Evolutionary conservation across 2,888 invertebrate genomes (phyloP).

Genomic region (Odontomyia ornata): DNA sequence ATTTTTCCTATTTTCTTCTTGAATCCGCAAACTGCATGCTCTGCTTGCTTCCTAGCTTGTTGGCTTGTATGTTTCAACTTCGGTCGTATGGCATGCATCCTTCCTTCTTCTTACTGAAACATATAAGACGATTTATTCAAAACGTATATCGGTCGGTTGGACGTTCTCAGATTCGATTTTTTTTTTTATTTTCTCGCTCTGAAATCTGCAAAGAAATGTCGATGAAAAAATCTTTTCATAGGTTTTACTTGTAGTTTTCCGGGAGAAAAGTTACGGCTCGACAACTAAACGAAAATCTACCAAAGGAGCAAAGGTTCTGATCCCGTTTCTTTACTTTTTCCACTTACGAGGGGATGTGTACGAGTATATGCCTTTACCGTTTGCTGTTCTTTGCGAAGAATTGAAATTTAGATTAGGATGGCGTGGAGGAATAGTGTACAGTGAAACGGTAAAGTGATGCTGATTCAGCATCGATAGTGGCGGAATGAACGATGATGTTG

Average conservation of each 20-base stretch:
- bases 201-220: constrained; percentile 1
- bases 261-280: constrained; percentile 16
- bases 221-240: no score
- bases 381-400: neutral
- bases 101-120: neutral
- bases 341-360: no score
- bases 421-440: neutral
- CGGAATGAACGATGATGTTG: no score
- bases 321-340: neutral
- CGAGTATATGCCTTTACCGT: neutral
- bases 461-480: constrained; percentile 37
- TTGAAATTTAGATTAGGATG: constrained; percentile 19
- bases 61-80: neutral
- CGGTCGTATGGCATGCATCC: neutral
- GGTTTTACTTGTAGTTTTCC: neutral
- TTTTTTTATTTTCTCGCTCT: no score
- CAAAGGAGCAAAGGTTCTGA: constrained; percentile 32
- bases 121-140: neutral
- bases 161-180: neutral
- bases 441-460: neutral
- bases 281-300: neutral
- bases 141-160: neutral
- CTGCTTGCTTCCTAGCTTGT: neutral
- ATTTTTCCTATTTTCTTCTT: constrained; percentile 38
- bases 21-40: constrained; percentile 15